Conservation (phyloP, 2,888 invertebrate genomes). For the Dasypogon diadema region DNA sequence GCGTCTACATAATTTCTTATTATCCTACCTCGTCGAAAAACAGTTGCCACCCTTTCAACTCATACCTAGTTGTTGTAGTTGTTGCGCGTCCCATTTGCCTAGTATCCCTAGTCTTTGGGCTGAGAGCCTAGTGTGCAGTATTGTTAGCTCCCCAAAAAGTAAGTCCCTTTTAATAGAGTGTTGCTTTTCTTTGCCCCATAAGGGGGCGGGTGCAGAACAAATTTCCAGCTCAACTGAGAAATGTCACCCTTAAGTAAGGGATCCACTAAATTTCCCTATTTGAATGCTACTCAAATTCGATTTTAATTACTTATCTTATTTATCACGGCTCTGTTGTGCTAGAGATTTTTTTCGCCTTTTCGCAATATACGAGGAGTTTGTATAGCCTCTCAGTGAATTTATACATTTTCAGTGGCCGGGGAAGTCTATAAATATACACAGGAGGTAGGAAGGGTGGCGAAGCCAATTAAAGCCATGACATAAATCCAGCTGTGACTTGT, state of each 20-base stretch:
- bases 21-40: constrained; percentile 49
- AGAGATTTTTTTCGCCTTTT: constrained; percentile 44
- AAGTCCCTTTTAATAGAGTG: constrained; percentile 54
- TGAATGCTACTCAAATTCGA: constrained; percentile 57
- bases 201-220: background rate
- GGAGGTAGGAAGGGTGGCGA: constrained; percentile 59
- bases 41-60: constrained; percentile 24
- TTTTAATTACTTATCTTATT: constrained; percentile 57
- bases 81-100: constrained; percentile 34
- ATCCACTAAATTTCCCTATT: constrained; percentile 52
- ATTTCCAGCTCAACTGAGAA: constrained; percentile 3
- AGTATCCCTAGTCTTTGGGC: background rate
- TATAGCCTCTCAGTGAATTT: constrained; percentile 43
- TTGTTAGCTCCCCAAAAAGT: constrained; percentile 39
- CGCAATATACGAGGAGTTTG: constrained; percentile 37
- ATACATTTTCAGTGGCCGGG: constrained; percentile 32
- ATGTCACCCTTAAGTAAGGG: constrained; percentile 21
- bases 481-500: constrained; percentile 69
- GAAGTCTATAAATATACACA: constrained; percentile 21
- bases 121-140: background rate
- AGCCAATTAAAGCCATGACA: constrained; percentile 69
- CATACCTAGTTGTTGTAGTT: constrained; percentile 38
- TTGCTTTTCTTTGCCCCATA: background rate
- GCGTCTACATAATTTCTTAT: constrained; percentile 54
- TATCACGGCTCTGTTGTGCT: constrained; percentile 50